Base-by-base conservation (phyloP, 1,140 invertebrate genomes). In the Laupala kohalensis region DNA sequence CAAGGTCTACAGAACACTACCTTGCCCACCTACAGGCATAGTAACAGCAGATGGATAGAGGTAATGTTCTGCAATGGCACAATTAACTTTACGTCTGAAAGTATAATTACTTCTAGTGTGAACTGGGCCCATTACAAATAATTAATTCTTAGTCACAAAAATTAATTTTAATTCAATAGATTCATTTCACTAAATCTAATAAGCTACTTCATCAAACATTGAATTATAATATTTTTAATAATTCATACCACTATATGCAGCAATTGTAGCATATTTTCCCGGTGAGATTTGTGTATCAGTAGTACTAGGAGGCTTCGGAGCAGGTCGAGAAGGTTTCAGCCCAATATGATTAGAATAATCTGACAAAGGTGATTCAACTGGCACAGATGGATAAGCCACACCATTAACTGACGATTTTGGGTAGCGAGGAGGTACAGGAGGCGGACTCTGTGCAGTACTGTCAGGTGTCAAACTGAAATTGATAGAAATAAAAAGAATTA, bases 281-380 rank as follows among this genome's bases (percentile, higher is more conserved):
- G 67, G 29, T 6, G 67, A 25, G 5, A 25, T 25, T 15, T 29
- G 24, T 15, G 3, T 15, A 15, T 4, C 5, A 67, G 4, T 68
- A 13, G n/a, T 28, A 12, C 28, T n/a, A 25, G 71, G 71, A 24
- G 30, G 65, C 25, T 26, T 72, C 1, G 71, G 71, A 28, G 71
- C 71, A 26, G 71, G 71, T 67, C 71, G 65, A 24, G 71, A 72
- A 5, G 71, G 71, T 24, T 24, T 67, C 15, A 67, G 65, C 2
- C n/a, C 24, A 12, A 29, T 27, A 13, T 67, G 65, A n/a, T n/a
- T n/a, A 29, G 15, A 19, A 19, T 72, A 28, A 29, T 72, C 67
- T 53, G 30, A 63, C 26, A 30, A 53, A 30, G 65, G 65, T 23
- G 71, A 68, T 4, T 67, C 53, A 6, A 26, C 71, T 37, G 69